Conservation (phyloP, 1,140 invertebrate genomes). For the Platyscapa corneri region DNA sequence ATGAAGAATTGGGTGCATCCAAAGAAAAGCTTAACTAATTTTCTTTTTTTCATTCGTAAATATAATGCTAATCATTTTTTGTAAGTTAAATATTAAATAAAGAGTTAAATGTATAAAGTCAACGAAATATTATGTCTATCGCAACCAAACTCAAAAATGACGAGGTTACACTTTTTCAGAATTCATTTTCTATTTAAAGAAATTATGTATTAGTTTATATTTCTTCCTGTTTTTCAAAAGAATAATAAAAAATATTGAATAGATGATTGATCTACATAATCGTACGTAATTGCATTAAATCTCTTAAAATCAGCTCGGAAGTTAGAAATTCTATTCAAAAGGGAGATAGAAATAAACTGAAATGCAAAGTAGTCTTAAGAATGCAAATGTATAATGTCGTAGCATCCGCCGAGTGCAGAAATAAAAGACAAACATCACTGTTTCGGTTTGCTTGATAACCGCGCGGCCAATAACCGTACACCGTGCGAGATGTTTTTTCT, state of each 20-base stretch:
- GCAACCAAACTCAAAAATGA: too few species aligned
- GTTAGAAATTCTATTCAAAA: neutral
- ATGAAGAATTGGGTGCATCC: too few species aligned
- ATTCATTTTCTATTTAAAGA: too few species aligned
- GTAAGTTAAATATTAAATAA: too few species aligned
- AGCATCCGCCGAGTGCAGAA: neutral
- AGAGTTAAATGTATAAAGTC: too few species aligned
- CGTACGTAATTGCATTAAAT: neutral
- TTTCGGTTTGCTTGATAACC: neutral
- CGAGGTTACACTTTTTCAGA: too few species aligned
- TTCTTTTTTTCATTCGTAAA: too few species aligned
- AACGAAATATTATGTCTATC: too few species aligned
- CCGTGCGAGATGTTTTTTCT: neutral
- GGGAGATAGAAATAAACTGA: neutral
- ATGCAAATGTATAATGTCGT: constrained; percentile 11
- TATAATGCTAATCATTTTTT: too few species aligned
- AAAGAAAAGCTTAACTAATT: too few species aligned
- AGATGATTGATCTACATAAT: neutral
- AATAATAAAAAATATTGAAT: neutral
- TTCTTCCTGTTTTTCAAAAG: neutral
- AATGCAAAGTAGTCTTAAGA: constrained; percentile 17
- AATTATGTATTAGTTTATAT: too few species aligned
- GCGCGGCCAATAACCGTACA: too few species aligned
- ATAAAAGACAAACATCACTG: constrained; percentile 12
- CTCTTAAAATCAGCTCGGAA: neutral